phyloP scores from a whole-genome alignment of 2,888 invertebrate species.

The Agonopterix subpropinquella region DNA sequence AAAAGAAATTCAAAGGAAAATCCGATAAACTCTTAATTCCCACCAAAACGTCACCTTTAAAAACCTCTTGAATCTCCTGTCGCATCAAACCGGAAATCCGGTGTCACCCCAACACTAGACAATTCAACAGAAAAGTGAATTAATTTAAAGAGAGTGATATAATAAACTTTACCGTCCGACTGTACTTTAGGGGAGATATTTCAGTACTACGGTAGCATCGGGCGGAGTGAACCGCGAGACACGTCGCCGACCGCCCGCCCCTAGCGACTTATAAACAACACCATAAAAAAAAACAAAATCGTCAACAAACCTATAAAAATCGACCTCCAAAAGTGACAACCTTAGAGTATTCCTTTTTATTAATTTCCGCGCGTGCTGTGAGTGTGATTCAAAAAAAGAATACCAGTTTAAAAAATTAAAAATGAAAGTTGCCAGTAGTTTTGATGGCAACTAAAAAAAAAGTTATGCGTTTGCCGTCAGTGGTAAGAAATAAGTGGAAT shows the following conservation, averaged over 20 bases:
- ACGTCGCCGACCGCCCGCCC: conserved; percentile 7
- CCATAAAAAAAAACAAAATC: conserved; percentile 6
- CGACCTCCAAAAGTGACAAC: conserved; percentile 3
- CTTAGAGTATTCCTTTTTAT: neutral
- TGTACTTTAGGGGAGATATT: conserved; percentile 34
- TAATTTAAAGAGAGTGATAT: conserved; percentile 26
- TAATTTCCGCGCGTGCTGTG: conserved; percentile 16
- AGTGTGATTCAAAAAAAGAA: conserved; percentile 22
- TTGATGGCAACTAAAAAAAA: conserved; percentile 65
- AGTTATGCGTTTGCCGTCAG: conserved; percentile 68
- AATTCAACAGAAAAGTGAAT: conserved; percentile 1
- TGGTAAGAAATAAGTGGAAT: conserved; percentile 51
- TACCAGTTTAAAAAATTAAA: conserved; percentile 11
- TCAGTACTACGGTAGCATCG: conserved; percentile 53
- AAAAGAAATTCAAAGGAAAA: too few species aligned
- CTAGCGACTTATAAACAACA: conserved; percentile 6
- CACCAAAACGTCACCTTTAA: too few species aligned
- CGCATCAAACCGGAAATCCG: neutral
- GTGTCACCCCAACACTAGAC: neutral
- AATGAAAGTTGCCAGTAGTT: conserved; percentile 9
- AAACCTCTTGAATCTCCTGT: too few species aligned
- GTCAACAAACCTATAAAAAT: conserved; percentile 9
- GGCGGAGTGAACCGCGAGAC: conserved; percentile 29
- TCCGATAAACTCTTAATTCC: too few species aligned
- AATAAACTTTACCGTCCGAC: conserved; percentile 28